Conservation (phyloP, 2,888 invertebrate genomes). For the Taphrorychus bicolor region DNA sequence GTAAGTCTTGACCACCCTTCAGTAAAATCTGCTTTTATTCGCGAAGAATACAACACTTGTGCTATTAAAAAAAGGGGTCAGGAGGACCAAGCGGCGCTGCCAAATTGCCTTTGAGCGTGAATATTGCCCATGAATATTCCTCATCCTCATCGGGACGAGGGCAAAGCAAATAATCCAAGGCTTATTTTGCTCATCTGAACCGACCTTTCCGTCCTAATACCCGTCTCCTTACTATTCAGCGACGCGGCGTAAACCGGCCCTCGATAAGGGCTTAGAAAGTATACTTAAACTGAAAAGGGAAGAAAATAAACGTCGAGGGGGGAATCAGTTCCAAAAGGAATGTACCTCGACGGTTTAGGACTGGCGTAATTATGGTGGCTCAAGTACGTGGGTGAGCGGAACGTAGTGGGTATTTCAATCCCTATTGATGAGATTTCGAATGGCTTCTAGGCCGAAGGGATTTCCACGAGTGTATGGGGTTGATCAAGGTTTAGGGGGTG, state of each 20-base stretch:
- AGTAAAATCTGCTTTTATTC: slow-evolving; percentile 26
- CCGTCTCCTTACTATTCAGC: slow-evolving; percentile 17
- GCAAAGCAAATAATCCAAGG: neutral
- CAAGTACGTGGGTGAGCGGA: neutral
- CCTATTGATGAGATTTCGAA: neutral
- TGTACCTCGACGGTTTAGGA: slow-evolving; percentile 22
- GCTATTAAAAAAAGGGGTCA: slow-evolving; percentile 30
- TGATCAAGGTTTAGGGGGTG: neutral
- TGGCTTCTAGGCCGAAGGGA: neutral
- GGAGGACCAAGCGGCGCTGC: neutral
- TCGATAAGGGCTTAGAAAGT: slow-evolving; percentile 27
- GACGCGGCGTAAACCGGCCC: slow-evolving; percentile 10
- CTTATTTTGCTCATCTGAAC: slow-evolving; percentile 17
- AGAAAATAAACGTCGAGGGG: slow-evolving; percentile 24
- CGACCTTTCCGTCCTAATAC: slow-evolving; percentile 26
- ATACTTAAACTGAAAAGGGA: slow-evolving; percentile 25
- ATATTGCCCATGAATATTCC: neutral
- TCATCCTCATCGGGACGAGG: neutral
- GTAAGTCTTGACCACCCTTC: slow-evolving; percentile 34
- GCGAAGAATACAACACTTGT: slow-evolving; percentile 38
- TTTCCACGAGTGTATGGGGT: neutral
- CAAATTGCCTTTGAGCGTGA: neutral
- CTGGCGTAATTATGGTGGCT: neutral
- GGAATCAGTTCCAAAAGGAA: slow-evolving; percentile 23
- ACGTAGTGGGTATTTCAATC: neutral